phyloP scores from a whole-genome alignment of 2,113 vertebrate genomes.

The Ochotona princeps region DNA sequence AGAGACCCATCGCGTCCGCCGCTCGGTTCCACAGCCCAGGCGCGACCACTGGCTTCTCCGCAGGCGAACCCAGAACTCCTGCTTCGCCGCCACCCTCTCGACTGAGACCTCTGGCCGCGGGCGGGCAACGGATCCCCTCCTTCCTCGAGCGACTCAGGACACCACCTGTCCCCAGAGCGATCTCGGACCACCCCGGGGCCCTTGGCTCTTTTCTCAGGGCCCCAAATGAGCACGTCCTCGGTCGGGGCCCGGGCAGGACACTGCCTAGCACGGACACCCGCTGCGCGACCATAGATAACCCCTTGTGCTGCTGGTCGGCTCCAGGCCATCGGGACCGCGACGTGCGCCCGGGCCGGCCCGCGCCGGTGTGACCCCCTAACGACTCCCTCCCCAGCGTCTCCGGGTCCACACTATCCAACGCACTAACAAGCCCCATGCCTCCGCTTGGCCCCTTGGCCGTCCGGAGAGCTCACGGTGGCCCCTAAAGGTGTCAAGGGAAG shows the following conservation, averaged over 20 bases:
- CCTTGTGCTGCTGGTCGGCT: slow-evolving; percentile 13
- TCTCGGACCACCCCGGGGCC: neutral
- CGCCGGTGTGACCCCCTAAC: neutral
- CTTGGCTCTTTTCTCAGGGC: neutral
- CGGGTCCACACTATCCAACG: slow-evolving; percentile 50
- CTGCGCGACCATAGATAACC: slow-evolving; percentile 34
- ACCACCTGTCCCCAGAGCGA: slow-evolving; percentile 27
- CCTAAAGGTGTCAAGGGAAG: slow-evolving; percentile 29
- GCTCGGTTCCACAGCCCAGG: neutral
- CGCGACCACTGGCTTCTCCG: slow-evolving; percentile 20
- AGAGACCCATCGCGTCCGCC: neutral
- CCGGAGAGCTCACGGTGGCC: slow-evolving; percentile 30
- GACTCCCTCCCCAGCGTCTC: neutral
- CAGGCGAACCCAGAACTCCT: slow-evolving; percentile 39
- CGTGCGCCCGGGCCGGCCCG: slow-evolving; percentile 44
- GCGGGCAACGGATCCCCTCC: slow-evolving; percentile 55
- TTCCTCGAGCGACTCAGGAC: neutral
- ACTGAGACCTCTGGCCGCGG: neutral
- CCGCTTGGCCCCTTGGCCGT: neutral
- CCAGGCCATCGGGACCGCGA: slow-evolving; percentile 39
- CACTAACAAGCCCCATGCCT: slow-evolving; percentile 52
- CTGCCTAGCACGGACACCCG: slow-evolving; percentile 15
- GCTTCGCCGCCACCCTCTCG: neutral
- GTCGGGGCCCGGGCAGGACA: neutral
- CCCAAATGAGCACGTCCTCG: slow-evolving; percentile 14